Evolutionary conservation across 2,113 vertebrate genomes (phyloP), one percentile per base, ranked within the genome.

Genomic region (Tenebrosternarchus preto): DNA sequence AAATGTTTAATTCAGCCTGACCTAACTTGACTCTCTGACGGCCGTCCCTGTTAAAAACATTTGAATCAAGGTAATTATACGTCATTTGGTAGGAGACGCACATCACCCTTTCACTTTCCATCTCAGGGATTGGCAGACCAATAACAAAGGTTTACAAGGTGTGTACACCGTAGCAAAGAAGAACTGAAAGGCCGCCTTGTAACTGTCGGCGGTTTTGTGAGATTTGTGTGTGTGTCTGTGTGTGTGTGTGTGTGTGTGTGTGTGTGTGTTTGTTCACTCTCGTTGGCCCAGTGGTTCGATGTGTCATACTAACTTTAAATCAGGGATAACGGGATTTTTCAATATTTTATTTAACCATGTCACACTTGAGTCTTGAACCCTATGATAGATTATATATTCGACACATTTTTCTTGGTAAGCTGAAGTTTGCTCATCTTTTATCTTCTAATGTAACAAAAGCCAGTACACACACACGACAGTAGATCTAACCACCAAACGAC

Each of bases 31-130:
- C 29, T 33, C 64, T 36, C 20, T 36, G 64, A 20, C 11, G 29
- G 7, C 11, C n/a, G 33, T 68, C 64, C 33, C 39, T 9, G 20
- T 31, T 68, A 68, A 39, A 22, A 39, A 68, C 31, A 22, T n/a
- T 7, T 39, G 64, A 68, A 68, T 22, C 7, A 66, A 39, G 64
- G 6, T 68, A 39, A 68, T 39, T 68, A 68, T 39, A 39, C 64
- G 31, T n/a, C 0, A 33, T 39, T 20, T 3, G 36, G 33, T 50
- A 50, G 64, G 33, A n/a, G 31, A 68, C 17, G 1, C 16, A 11
- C 20, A 68, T 31, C 64, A 39, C 31, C 64, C 17, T n/a, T 39
- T 39, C 20, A 22, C 64, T 39, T 68, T 33, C 19, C 27, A 66
- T 66, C 17, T 7, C 63, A 20, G 63, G 63, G 16, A 17, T 20